Conservation (phyloP, 2,888 invertebrate genomes). For the Sipha maydis region DNA sequence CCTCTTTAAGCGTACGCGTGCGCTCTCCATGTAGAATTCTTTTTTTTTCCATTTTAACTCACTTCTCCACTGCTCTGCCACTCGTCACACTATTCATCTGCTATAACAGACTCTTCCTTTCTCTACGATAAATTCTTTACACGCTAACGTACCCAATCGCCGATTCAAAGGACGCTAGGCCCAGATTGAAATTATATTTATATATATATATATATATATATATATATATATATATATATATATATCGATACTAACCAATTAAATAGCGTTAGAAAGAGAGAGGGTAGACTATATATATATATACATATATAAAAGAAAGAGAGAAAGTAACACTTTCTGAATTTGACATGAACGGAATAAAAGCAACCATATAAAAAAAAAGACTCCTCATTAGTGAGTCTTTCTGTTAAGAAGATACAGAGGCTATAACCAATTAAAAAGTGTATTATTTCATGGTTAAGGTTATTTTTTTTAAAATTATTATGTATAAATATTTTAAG, state of each 20-base stretch:
- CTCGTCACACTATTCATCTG: neutral
- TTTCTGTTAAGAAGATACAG: neutral
- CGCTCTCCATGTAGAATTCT: neutral
- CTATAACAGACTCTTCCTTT: neutral
- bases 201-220: neutral
- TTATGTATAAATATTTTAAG: conserved; percentile 20
- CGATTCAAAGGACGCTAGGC: conserved; percentile 43
- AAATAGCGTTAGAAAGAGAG: neutral
- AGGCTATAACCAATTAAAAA: conserved; percentile 41
- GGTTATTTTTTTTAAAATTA: neutral
- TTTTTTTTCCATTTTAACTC: neutral
- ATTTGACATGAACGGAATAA: conserved; percentile 7
- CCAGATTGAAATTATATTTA: conserved; percentile 30
- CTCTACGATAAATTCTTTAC: conserved; percentile 35
- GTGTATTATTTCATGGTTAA: conserved; percentile 16
- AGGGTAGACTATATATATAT: too few relatives aligned
- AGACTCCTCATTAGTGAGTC: conserved; percentile 40
- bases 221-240: neutral
- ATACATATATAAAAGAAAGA: neutral
- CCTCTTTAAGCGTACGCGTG: neutral
- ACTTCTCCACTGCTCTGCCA: neutral
- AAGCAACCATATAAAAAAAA: neutral
- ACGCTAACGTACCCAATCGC: conserved; percentile 7
- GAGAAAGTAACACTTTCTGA: neutral
- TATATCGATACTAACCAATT: conserved; percentile 19